Base-by-base conservation (phyloP, 2,113 vertebrate genomes). In the Sardina pilchardus region DNA sequence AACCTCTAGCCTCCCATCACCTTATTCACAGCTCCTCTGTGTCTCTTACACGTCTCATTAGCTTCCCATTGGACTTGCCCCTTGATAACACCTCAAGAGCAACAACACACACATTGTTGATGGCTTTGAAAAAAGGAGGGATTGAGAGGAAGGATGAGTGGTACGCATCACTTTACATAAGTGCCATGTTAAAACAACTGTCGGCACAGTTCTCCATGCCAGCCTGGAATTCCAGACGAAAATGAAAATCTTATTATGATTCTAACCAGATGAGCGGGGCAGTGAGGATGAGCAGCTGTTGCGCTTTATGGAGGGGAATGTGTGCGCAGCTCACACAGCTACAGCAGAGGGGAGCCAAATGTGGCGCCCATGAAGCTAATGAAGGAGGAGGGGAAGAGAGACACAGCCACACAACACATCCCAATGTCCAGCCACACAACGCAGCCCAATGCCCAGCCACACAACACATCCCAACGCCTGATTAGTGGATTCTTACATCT, bases 221-320 rank as follows among this genome's bases (percentile, higher is more conserved):
- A 67, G 63, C 63, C 63, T 67, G 63, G 63, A 67, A 67, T 67
- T 67, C 63, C 63, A 87, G 86, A 90, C 85, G 89, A 81, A 88
- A 92, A 94, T 93, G 89, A 94, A 93, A 93, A 92, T 90, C 88
- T 91, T 89, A 92, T 94, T 94, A 92, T 91, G 89, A 86, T 89
- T 87, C 85, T 90, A 90, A 93, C 92, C 91, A 84, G 21, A 90
- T 89, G 63, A 67, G 63, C 63, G 26, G n/a, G 26, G 63, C 63
- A 30, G 63, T 67, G 63, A 67, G 63, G 63, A 67, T 67, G 63
- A 67, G 63, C 63, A 67, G 63, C 63, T 67, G 63, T 26, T 67
- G 63, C 24, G n/a, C 8, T 67, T 67, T 67, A 67, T 26, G 10
- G 10, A 67, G 63, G 26, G 63, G 63, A 30, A 30, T 30, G 26